Conservation (phyloP, 2,797 vertebrate genomes). For the Oreonectes daqikongensis region DNA sequence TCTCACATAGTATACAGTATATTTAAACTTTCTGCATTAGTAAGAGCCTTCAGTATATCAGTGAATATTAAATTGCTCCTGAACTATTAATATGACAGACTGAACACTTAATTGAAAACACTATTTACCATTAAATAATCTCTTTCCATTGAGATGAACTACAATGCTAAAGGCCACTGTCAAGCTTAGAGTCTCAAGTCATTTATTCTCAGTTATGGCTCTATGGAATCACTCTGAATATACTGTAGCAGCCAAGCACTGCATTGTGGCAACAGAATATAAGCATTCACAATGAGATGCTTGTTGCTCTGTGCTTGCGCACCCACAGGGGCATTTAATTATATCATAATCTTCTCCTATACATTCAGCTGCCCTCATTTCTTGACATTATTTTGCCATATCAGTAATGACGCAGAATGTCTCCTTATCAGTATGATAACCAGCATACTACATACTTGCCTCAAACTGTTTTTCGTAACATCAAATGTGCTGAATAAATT, state of each 20-base stretch:
- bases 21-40: background rate
- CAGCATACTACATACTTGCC: background rate
- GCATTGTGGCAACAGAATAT: constrained; percentile 24
- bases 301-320: constrained; percentile 33
- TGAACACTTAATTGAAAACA: constrained; percentile 35
- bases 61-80: constrained; percentile 1
- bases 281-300: constrained; percentile 12
- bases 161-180: background rate
- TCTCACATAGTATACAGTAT: background rate
- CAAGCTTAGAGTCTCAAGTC: constrained; percentile 7
- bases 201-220: constrained; percentile 31
- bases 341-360: constrained; percentile 25
- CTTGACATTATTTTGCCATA: background rate
- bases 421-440: constrained; percentile 22
- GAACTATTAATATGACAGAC: background rate
- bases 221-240: constrained; percentile 17
- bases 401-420: constrained; percentile 17
- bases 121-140: constrained; percentile 28
- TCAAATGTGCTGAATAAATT: constrained; percentile 10
- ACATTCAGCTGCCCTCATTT: constrained; percentile 39
- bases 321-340: constrained; percentile 30
- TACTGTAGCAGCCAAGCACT: constrained; percentile 14
- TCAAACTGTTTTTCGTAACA: background rate
- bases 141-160: constrained; percentile 18
- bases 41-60: constrained; percentile 3